These are phyloP conservation scores for Calidris pugnax DNA, from an alignment of 2,113 vertebrate species.

Conservation along the genomic window DNA sequence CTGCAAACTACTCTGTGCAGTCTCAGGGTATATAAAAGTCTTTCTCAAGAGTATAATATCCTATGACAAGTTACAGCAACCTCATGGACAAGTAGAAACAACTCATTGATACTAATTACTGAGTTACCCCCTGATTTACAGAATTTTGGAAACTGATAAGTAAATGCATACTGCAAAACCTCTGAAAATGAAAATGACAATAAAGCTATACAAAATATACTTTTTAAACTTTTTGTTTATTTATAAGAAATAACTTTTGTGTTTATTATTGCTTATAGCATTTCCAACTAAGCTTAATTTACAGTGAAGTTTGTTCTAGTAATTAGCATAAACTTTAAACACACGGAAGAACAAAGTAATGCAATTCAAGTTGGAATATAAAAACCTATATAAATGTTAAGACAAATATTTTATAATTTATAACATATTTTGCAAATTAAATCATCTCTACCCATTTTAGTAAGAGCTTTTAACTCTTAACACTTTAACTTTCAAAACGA, in stretches of 20 bases:
- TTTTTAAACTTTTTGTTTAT: background rate
- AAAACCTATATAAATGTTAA: background rate
- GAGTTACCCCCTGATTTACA: background rate
- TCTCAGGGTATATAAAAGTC: background rate
- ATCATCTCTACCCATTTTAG: background rate
- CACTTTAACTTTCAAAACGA: background rate
- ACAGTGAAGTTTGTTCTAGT: background rate
- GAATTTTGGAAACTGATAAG: background rate
- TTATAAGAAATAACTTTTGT: background rate
- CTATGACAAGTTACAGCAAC: background rate
- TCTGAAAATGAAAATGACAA: background rate
- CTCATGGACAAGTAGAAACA: background rate
- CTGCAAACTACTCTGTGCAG: background rate
- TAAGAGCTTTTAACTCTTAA: background rate
- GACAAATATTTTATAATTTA: background rate
- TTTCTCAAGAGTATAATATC: background rate
- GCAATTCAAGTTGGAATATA: background rate
- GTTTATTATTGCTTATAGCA: background rate
- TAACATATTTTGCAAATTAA: background rate
- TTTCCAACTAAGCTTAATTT: background rate
- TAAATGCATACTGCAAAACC: background rate
- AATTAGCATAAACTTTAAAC: background rate
- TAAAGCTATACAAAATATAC: background rate
- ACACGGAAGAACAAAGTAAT: background rate
- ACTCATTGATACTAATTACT: background rate